Evolutionary conservation across 2,888 invertebrate genomes (phyloP).

Genomic region (Netelia virgata): DNA sequence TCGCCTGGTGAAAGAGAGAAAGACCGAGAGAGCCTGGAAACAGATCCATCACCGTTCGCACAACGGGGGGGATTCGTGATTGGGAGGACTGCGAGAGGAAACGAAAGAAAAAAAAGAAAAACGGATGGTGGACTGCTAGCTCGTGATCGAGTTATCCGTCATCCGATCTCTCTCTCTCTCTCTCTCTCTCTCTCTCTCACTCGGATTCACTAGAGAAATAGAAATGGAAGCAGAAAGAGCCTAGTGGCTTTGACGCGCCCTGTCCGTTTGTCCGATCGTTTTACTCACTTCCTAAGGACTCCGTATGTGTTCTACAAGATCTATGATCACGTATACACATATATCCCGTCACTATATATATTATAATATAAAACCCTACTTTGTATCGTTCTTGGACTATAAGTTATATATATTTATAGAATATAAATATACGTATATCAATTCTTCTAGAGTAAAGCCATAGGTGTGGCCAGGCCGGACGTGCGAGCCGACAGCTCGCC

Average conservation of each 20-base stretch:
- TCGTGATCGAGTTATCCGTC: constrained; percentile 56
- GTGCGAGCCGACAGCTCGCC: constrained; percentile 19
- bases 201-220: constrained; percentile 32
- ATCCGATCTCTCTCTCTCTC: constrained; percentile 43
- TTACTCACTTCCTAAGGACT: neutral
- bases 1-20: neutral
- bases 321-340: neutral
- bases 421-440: neutral
- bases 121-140: constrained; percentile 13
- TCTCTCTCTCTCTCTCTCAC: neutral
- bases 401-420: neutral
- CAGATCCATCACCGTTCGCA: constrained; percentile 58
- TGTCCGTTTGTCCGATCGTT: constrained; percentile 34
- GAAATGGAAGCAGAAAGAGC: neutral
- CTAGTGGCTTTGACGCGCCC: constrained; percentile 23
- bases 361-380: no score
- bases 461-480: constrained; percentile 25
- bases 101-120: neutral
- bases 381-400: no score
- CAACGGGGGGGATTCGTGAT: constrained; percentile 32
- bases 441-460: neutral
- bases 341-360: constrained; percentile 10
- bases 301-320: neutral
- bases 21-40: constrained; percentile 29
- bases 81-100: neutral